These are phyloP conservation scores for Xiphophorus couchianus DNA, from an alignment of 2,113 vertebrate species.

Conservation along the genomic window DNA sequence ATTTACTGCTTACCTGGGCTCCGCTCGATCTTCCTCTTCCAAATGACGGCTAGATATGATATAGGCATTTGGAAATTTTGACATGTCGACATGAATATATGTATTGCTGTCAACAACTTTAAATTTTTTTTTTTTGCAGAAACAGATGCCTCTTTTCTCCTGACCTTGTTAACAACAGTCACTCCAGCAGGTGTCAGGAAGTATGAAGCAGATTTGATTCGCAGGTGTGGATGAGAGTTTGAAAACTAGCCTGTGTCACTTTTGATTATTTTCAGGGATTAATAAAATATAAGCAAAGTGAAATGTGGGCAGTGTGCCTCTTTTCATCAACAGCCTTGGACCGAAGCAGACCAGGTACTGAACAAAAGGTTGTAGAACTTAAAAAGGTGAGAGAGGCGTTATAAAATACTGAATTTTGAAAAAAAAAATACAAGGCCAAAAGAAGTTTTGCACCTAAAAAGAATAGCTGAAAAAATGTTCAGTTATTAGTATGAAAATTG, in stretches of 20 bases:
- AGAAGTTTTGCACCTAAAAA: not conserved
- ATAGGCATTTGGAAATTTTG: not conserved
- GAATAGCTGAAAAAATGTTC: not conserved
- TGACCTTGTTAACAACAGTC: slow-evolving; percentile 12
- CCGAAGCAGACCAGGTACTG: not conserved
- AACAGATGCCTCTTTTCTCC: slow-evolving; percentile 8
- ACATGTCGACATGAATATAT: not conserved
- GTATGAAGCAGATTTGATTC: slow-evolving; percentile 7
- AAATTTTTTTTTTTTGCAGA: not conserved
- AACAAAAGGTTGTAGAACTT: not conserved
- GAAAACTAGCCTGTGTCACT: slow-evolving; percentile 5
- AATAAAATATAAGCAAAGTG: not conserved
- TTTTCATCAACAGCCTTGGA: slow-evolving; percentile 4
- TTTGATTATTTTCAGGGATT: slow-evolving; percentile 20
- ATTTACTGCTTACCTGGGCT: too few species aligned
- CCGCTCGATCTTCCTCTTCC: too few species aligned
- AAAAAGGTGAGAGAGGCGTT: not conserved
- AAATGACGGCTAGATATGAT: too few species aligned
- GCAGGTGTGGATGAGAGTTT: not conserved
- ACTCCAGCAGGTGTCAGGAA: slow-evolving; percentile 10
- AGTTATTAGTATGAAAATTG: not conserved
- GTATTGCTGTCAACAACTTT: not conserved
- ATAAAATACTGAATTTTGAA: not conserved
- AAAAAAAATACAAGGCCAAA: not conserved
- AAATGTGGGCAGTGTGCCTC: not conserved